phyloP scores from a whole-genome alignment of 2,797 vertebrate species.

The Craterocephalus amniculus region DNA sequence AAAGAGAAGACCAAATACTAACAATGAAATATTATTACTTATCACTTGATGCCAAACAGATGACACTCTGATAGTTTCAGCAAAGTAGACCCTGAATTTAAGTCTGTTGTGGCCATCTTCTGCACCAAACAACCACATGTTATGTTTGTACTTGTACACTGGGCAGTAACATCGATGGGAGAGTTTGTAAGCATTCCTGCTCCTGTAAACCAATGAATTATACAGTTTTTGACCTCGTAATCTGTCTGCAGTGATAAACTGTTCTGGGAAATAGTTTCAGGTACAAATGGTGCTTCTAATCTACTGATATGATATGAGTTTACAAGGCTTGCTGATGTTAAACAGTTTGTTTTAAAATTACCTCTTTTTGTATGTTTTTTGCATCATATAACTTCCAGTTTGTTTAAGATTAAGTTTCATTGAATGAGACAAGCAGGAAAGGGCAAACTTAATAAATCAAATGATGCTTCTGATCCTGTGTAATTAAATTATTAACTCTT shows the following conservation, averaged over 20 bases:
- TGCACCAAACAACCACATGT: neutral
- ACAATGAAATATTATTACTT: constrained; percentile 13
- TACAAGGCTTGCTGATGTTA: neutral
- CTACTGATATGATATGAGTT: constrained; percentile 47
- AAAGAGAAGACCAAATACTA: constrained; percentile 3
- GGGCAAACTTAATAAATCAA: constrained; percentile 29
- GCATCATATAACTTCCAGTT: constrained; percentile 22
- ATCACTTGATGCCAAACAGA: neutral
- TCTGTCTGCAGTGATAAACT: constrained; percentile 15
- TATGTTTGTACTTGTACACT: constrained; percentile 1
- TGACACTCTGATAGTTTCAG: neutral
- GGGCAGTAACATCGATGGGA: constrained; percentile 6
- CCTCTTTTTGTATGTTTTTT: constrained; percentile 25
- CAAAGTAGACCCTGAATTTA: neutral
- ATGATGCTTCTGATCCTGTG: constrained; percentile 48
- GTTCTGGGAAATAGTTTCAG: constrained; percentile 27
- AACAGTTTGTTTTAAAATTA: neutral
- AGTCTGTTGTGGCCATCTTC: neutral
- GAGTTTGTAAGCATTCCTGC: constrained; percentile 5
- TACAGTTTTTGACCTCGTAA: neutral
- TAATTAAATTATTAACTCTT: constrained; percentile 31
- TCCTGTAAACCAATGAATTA: neutral
- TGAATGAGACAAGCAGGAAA: constrained; percentile 42
- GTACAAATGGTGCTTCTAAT: constrained; percentile 59
- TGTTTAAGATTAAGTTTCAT: constrained; percentile 33